Evolutionary conservation across 2,797 vertebrate genomes (phyloP), one percentile per base, ranked within the genome.

Genomic region (Scolopax bukidnonensis): DNA sequence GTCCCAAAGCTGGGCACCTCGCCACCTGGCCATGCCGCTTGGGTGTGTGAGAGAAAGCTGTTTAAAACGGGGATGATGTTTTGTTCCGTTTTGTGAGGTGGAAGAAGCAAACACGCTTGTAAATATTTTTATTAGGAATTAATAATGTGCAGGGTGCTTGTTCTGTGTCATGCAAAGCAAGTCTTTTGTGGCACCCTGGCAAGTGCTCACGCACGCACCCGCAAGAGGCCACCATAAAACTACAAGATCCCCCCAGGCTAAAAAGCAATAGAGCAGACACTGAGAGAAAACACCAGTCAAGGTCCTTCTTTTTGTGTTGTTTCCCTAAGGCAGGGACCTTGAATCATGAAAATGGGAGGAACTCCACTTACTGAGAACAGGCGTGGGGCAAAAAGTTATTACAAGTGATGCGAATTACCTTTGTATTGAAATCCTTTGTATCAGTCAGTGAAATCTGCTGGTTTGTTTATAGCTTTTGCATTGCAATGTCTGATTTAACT

Each of bases 181-280:
- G 9, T 53, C 21, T 17, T 17, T 1, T 61, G 11, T 69, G 5
- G 2, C 38, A 24, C 18, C 20, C 63, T 43, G 24, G 63, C n/a
- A 80, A 59, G 73, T 1, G 2, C 54, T 12, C 12, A 4, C 1
- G 8, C 75, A 43, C 0, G 0, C 24, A 41, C 38, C 25, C 9
- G 1, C 41, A 80, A 51, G 53, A 74, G 24, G 25, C 47, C 45
- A 17, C 59, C 57, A 4, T 47, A 41, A 64, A 79, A 14, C 12
- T 43, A 51, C 1, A 38, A 76, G 41, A 12, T 36, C 0, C 0
- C 10, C 12, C 3, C 20, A 28, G 56, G 70, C 16, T 69, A 21
- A 38, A 79, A 57, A 69, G 6, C 10, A 20, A 27, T 5, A 30
- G 32, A 73, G 12, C 13, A 65, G 27, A 20, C 27, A 12, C 6